Evolutionary conservation across 2,113 vertebrate genomes (phyloP).

Genomic region (Columbina picui): DNA sequence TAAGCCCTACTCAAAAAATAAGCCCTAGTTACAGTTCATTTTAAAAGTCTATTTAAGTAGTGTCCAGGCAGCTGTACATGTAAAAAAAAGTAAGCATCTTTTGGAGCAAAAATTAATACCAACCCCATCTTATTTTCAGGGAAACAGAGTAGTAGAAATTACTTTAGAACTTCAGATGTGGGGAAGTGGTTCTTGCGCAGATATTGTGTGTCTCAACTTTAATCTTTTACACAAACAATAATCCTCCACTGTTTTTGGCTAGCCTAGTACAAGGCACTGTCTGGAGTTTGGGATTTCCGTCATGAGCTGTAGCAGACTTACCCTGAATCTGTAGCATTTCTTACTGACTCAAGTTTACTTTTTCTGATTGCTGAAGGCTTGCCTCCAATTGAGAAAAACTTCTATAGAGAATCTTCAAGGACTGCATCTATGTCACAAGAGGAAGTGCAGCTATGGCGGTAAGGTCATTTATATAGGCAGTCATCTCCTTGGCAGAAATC

Average conservation of each 20-base stretch:
- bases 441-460: constrained; percentile 89
- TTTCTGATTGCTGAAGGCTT: constrained; percentile 76
- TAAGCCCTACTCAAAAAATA: too few relatives aligned
- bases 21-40: too few relatives aligned
- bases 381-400: constrained; percentile 88
- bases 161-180: background rate
- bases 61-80: too few relatives aligned
- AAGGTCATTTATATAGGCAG: background rate
- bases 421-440: constrained; percentile 81
- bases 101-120: too few relatives aligned
- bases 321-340: background rate
- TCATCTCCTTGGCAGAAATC: background rate
- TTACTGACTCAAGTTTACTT: background rate
- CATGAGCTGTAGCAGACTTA: background rate
- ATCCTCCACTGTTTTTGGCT: background rate
- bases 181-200: background rate
- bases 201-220: background rate
- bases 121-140: too few relatives aligned
- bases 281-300: background rate
- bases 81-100: too few relatives aligned
- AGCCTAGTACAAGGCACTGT: background rate
- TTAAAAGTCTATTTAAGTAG: too few relatives aligned
- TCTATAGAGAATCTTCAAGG: constrained; percentile 84
- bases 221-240: background rate
- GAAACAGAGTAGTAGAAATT: background rate